Percentiles rank a stretch among this genome's conserved stretches.
These are phyloP conservation scores for Zoroaster sp. DNA, from an alignment of 53 echinoderm and acorn worm species.

Conservation along the genomic window DNA sequence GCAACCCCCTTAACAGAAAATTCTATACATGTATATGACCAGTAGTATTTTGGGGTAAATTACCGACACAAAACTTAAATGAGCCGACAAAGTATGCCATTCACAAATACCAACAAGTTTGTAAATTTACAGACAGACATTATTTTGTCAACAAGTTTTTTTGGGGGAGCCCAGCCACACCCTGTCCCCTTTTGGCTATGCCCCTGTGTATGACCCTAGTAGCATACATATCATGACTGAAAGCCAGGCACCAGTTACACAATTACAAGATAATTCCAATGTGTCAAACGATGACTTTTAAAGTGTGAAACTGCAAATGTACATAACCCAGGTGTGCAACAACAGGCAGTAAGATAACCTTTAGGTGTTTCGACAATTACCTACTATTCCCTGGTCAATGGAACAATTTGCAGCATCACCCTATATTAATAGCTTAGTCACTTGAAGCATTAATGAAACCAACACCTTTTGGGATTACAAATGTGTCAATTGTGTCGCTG, in stretches of 20 bases:
- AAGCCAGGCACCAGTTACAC: background rate
- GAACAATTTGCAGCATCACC: conserved; percentile 19
- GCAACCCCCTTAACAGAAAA: too few relatives aligned
- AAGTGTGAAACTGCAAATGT: background rate
- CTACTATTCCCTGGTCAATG: background rate
- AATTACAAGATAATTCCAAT: background rate
- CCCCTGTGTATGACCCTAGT: too few relatives aligned
- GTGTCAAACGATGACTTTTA: conserved; percentile 7
- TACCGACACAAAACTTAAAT: too few relatives aligned
- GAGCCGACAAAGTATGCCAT: too few relatives aligned
- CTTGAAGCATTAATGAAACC: conserved; percentile 4
- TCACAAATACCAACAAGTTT: too few relatives aligned
- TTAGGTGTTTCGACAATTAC: background rate
- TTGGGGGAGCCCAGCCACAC: too few relatives aligned
- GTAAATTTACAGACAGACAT: too few relatives aligned
- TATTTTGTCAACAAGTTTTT: too few relatives aligned
- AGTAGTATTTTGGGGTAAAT: too few relatives aligned
- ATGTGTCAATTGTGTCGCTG: background rate
- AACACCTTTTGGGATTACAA: background rate
- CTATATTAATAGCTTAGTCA: background rate
- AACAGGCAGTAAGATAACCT: background rate
- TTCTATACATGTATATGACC: too few relatives aligned
- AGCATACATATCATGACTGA: too few relatives aligned
- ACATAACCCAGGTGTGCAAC: background rate
- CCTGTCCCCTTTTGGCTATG: background rate